Evolutionary conservation across 2,113 vertebrate species (phyloP).

Genomic region (Picathartes gymnocephalus): DNA sequence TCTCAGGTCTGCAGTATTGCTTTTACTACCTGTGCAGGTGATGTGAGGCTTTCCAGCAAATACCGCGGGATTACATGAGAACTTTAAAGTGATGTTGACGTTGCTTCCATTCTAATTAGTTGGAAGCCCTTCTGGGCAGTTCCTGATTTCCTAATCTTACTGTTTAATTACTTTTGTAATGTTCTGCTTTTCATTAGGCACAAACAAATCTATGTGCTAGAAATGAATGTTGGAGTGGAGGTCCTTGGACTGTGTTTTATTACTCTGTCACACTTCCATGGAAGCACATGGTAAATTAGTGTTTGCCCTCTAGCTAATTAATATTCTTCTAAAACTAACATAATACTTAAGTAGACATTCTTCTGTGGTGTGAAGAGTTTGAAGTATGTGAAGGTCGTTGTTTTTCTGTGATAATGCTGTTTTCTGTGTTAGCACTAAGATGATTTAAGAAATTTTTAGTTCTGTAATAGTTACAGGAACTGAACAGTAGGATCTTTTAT

Average conservation of each 20-base stretch:
- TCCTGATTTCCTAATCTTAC: not conserved
- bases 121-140: not conserved
- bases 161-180: not conserved
- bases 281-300: not conserved
- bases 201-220: not conserved
- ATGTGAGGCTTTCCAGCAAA: not conserved
- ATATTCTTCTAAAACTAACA: not conserved
- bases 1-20: not conserved
- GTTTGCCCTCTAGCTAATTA: not conserved
- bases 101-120: not conserved
- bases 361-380: not conserved
- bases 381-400: not conserved
- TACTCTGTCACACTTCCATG: not conserved
- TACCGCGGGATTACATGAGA: fast-evolving
- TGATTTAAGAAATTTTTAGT: not conserved
- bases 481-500: not conserved
- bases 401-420: not conserved
- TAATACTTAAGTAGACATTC: not conserved
- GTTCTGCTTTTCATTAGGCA: not conserved
- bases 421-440: not conserved
- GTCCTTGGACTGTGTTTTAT: not conserved
- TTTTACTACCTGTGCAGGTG: not conserved
- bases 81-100: not conserved
- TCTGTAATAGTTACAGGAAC: not conserved
- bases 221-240: not conserved